Percentiles rank a stretch among this genome's conserved stretches.
These are phyloP conservation scores for Parus major DNA, from an alignment of 2,113 vertebrate genomes.

Conservation along the genomic window DNA sequence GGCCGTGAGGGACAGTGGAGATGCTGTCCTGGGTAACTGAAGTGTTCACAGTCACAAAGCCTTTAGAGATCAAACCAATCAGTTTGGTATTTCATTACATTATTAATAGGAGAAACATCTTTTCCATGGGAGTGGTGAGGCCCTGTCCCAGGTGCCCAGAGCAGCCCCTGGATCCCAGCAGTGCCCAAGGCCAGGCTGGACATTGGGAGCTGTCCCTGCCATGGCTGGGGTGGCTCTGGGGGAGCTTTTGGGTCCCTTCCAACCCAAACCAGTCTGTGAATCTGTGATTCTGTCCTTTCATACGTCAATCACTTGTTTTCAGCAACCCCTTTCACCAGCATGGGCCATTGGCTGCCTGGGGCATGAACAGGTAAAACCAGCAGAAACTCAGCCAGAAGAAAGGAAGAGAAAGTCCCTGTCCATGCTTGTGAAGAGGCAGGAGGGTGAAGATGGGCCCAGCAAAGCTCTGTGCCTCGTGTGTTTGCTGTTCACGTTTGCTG, in stretches of 20 bases:
- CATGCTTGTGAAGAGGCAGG: neutral
- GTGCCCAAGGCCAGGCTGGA: neutral
- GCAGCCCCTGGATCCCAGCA: neutral
- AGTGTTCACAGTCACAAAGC: too few species aligned
- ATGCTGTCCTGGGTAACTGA: too few species aligned
- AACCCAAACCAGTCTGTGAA: neutral
- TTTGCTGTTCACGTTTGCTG: neutral
- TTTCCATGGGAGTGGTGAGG: too few species aligned
- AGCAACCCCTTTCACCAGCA: neutral
- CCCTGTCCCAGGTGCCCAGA: neutral
- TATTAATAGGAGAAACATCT: too few species aligned
- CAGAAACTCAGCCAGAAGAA: too few species aligned
- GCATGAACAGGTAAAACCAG: neutral
- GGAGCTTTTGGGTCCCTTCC: fast-evolving
- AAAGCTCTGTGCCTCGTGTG: neutral
- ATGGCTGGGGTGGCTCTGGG: neutral
- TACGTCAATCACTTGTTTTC: neutral
- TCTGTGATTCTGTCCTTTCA: neutral
- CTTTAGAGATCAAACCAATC: too few species aligned
- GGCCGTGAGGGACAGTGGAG: too few species aligned
- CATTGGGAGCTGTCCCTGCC: neutral
- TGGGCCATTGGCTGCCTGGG: neutral
- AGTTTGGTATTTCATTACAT: too few species aligned
- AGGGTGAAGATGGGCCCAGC: neutral
- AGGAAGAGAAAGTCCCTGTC: neutral